A percentile compares a stretch with the other conserved stretches of the same genome.
Evolutionary conservation across 2,113 vertebrate genomes (phyloP).

Genomic region (Helogale parvula): DNA sequence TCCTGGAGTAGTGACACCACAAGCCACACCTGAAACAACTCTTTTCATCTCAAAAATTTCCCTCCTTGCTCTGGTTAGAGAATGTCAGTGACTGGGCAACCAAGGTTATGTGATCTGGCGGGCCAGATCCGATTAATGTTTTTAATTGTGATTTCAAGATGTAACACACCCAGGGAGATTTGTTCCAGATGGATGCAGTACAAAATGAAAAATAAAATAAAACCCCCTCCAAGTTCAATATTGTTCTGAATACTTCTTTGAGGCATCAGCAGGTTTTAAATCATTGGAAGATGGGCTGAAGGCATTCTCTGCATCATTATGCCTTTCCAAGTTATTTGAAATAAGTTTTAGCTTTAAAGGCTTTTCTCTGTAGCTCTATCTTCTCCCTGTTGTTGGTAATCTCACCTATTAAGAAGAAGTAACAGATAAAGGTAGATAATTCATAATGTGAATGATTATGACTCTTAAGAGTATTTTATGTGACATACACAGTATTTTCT

Average conservation of each 20-base stretch:
- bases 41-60: conserved; percentile 23
- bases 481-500: neutral
- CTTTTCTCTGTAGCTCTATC: neutral
- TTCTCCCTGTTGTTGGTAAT: neutral
- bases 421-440: neutral
- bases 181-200: conserved; percentile 82
- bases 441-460: neutral
- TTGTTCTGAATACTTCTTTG: conserved; percentile 81
- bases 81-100: conserved; percentile 61
- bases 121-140: conserved; percentile 77
- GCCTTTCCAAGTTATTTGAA: conserved; percentile 57
- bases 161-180: conserved; percentile 82
- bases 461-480: conserved; percentile 11
- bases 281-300: conserved; percentile 66
- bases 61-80: conserved; percentile 36
- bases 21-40: conserved; percentile 75
- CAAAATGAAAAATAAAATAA: conserved; percentile 84
- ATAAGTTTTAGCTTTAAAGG: conserved; percentile 28
- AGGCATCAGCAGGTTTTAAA: conserved; percentile 81
- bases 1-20: neutral
- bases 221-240: conserved; percentile 81
- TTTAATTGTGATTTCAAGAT: conserved; percentile 81
- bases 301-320: conserved; percentile 51
- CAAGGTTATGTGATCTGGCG: conserved; percentile 70
- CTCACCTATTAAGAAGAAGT: neutral